These are phyloP conservation scores for Aix galericulata DNA, from an alignment of 2,113 vertebrate genomes.

Conservation along the genomic window DNA sequence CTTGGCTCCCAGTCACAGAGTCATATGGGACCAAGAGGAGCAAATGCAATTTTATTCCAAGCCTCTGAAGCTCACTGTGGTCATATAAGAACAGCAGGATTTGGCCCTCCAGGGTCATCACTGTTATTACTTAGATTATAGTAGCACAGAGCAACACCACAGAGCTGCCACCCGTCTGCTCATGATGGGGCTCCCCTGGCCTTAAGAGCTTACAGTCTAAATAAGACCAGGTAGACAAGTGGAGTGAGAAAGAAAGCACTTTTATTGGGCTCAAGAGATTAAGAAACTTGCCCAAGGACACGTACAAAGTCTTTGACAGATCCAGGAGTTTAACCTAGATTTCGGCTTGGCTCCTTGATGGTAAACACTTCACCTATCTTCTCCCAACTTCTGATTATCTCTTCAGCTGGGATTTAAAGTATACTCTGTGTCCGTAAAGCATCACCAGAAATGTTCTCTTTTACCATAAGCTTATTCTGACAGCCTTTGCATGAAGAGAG, in stretches of 20 bases:
- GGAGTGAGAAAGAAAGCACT: slow-evolving; percentile 31
- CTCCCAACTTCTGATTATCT: not conserved
- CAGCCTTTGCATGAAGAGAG: not conserved
- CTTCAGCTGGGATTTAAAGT: not conserved
- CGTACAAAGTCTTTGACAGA: slow-evolving; percentile 7
- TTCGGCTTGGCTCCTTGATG: not conserved
- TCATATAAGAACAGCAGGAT: slow-evolving; percentile 7
- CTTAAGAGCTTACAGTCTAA: slow-evolving; percentile 13
- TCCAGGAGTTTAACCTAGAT: slow-evolving; percentile 23
- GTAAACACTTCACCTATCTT: not conserved
- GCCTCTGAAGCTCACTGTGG: not conserved
- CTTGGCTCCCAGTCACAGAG: too few relatives aligned
- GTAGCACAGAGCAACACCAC: not conserved
- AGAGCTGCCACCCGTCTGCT: not conserved
- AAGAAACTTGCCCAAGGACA: slow-evolving; percentile 32
- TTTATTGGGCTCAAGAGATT: slow-evolving; percentile 13
- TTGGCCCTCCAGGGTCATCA: slow-evolving; percentile 10
- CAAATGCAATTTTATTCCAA: not conserved
- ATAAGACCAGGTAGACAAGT: slow-evolving; percentile 44
- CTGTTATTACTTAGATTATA: slow-evolving; percentile 35
- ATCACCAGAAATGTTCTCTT: not conserved
- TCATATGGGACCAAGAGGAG: not conserved
- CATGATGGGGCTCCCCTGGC: not conserved
- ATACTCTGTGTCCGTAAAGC: not conserved
- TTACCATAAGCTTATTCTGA: not conserved